Base-by-base conservation (phyloP, 1,140 invertebrate species). In the Drosophila bipectinata region DNA sequence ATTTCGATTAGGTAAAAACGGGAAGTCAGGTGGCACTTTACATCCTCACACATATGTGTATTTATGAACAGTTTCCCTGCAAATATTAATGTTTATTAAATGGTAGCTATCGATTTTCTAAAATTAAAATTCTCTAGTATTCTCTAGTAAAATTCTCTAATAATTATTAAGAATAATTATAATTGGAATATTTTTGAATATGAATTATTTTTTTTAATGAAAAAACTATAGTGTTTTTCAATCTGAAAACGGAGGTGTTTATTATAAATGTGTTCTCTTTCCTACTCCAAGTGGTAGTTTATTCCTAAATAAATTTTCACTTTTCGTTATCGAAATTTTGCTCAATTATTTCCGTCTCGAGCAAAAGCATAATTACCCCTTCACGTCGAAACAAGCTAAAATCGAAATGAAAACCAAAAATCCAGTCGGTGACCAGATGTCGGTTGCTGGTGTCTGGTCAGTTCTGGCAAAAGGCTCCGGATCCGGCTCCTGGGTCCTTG, bases 1-100 rank as follows among this genome's bases (percentile, higher is more conserved):
- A 63, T 58, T 45, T 73, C 63, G 51, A 73, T 73, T 73, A 74
- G 68, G 55, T 52, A 14, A 3, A 9, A 41, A 39, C n/a, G 28
- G 14, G n/a, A 14, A 15, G 3, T 32, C 32, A 32, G 4, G n/a
- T 47, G 6, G 24, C 12, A 1, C 4, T 60, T 28, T 14, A n/a
- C 18, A 18, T 18, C 18, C 1, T 18, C 18, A 18, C 18, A 18
- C 18, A 18, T 18, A 18, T 18, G 18, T 18, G 18, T 34, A 34
- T 8, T 41, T 14, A 5, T 12, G 2, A 18, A 18, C 4, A n/a
- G 6, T 45, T 45, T 48, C 34, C 15, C 41, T 55, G 55, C 15
- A 24, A 24, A 41, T 10, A 62, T 14, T 28, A 10, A 37, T 12
- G 7, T 4, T 8, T 21, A 21, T 3, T 3, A 21, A 21, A 21